These are phyloP conservation scores for Papilio protenor DNA, from an alignment of 2,888 invertebrate species.

Conservation along the genomic window DNA sequence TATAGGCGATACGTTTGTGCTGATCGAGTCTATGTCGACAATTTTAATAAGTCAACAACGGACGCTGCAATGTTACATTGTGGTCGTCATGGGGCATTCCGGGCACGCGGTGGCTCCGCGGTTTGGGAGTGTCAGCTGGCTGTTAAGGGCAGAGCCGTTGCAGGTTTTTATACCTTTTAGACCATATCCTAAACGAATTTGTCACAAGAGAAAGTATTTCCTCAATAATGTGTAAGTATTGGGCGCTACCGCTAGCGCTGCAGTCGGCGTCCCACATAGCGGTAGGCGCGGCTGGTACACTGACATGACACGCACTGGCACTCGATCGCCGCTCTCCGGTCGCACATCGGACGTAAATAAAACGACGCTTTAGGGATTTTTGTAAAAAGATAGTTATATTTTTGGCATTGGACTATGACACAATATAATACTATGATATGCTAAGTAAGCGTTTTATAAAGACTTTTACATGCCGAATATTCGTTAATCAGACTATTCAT, in stretches of 20 bases:
- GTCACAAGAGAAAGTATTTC: neutral
- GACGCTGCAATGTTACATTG: neutral
- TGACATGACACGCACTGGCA: constrained; percentile 45
- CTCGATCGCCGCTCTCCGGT: constrained; percentile 48
- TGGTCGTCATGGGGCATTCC: neutral
- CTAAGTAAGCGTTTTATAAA: constrained; percentile 85
- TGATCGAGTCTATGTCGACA: neutral
- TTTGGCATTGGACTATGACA: constrained; percentile 85
- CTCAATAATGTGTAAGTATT: neutral
- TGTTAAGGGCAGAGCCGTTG: neutral
- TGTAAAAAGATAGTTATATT: constrained; percentile 85
- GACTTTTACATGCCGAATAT: constrained; percentile 85
- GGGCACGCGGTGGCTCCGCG: neutral
- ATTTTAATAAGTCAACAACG: neutral
- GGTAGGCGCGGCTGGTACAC: neutral
- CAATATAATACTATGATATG: constrained; percentile 85
- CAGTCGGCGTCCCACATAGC: neutral
- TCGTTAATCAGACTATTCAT: constrained; percentile 84
- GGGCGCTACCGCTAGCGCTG: neutral
- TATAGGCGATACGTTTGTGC: neutral
- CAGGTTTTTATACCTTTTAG: neutral
- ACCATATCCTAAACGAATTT: neutral
- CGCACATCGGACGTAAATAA: constrained; percentile 69
- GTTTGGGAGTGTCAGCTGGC: neutral
- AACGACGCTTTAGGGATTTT: constrained; percentile 81